A percentile compares a stretch with the other conserved stretches of the same genome.
phyloP scores from a whole-genome alignment of 2,113 vertebrate species.

The Cebus imitator region DNA sequence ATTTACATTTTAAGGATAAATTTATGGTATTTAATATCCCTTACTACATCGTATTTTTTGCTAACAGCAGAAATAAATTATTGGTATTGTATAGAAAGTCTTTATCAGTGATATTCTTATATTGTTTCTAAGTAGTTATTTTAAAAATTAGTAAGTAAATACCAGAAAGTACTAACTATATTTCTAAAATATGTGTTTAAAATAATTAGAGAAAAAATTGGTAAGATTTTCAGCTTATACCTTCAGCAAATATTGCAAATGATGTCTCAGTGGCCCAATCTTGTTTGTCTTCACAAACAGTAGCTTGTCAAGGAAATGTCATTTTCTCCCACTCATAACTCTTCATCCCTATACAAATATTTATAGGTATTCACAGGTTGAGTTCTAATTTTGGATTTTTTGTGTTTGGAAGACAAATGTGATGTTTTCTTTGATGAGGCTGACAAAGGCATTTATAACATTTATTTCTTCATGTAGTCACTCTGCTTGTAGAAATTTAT shows the following conservation, averaged over 20 bases:
- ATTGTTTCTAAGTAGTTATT: not conserved
- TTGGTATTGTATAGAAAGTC: not conserved
- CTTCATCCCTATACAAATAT: not conserved
- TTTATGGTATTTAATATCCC: not conserved
- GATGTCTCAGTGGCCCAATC: not conserved
- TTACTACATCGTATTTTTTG: not conserved
- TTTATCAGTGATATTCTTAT: not conserved
- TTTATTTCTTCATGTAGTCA: not conserved
- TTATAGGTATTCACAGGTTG: not conserved
- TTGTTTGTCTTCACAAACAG: not conserved
- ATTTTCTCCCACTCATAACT: conserved; percentile 1
- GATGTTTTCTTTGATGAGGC: conserved; percentile 28
- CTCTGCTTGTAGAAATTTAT: not conserved
- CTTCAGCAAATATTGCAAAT: conserved; percentile 39
- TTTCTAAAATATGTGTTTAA: conserved; percentile 28
- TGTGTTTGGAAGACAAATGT: conserved; percentile 13
- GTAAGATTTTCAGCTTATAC: not conserved
- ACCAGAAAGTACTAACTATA: not conserved
- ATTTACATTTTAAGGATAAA: conserved; percentile 3
- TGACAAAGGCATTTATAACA: conserved; percentile 30
- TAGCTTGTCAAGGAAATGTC: conserved; percentile 36
- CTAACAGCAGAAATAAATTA: conserved; percentile 9
- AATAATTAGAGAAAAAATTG: not conserved
- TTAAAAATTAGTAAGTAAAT: not conserved
- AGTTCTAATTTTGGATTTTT: conserved; percentile 40